Evolutionary conservation across 2,113 vertebrate species (phyloP).

Genomic region (Desmodus rotundus): DNA sequence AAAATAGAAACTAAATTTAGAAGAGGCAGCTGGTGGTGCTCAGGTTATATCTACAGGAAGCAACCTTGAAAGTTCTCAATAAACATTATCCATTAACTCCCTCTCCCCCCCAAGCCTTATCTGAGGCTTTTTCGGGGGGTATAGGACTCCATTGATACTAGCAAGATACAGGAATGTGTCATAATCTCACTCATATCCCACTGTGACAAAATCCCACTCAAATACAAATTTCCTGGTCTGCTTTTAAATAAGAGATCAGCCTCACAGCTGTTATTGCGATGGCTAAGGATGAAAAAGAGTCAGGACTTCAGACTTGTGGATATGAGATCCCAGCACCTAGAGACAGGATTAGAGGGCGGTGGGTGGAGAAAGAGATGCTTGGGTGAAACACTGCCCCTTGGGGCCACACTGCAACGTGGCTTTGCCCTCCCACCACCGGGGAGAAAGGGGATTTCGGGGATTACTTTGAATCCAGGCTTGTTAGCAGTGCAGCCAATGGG

Average conservation of each 20-base stretch:
- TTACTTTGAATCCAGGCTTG: not conserved
- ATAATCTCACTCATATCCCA: not conserved
- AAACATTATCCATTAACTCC: not conserved
- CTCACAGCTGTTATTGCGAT: not conserved
- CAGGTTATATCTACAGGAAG: not conserved
- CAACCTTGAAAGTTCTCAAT: not conserved
- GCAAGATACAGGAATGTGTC: not conserved
- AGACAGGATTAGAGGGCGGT: fast-evolving
- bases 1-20: not conserved
- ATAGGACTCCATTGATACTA: not conserved
- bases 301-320: not conserved
- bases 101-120: not conserved
- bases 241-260: not conserved
- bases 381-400: not conserved
- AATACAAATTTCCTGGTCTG: not conserved
- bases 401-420: not conserved
- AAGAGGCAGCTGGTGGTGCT: not conserved
- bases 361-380: not conserved
- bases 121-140: not conserved
- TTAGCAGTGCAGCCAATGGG: not conserved
- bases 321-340: not conserved
- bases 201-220: not conserved
- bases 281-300: not conserved
- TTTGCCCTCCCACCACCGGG: not conserved
- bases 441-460: not conserved